Conservation (phyloP, 2,797 vertebrate species). For the Urosaurus nigricauda region DNA sequence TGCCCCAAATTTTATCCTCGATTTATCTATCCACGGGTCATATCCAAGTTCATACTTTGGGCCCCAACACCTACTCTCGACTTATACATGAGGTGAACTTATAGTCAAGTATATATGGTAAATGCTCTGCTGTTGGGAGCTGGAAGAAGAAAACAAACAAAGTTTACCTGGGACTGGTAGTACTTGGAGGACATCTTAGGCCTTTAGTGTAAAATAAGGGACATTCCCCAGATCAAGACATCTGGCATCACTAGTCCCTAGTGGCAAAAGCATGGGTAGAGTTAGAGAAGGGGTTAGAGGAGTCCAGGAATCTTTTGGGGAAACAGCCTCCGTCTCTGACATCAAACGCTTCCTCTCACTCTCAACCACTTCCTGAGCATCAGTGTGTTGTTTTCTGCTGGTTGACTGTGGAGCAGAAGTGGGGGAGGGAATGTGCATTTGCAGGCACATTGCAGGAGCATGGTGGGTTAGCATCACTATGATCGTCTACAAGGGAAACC, state of each 20-base stretch:
- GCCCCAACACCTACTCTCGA: too few species aligned
- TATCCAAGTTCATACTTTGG: too few species aligned
- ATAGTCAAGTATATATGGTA: neutral
- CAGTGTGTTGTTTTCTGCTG: slow-evolving; percentile 19
- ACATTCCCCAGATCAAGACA: neutral
- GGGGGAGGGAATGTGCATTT: neutral
- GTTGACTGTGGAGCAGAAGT: neutral
- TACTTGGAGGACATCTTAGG: neutral
- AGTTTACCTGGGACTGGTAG: too few species aligned
- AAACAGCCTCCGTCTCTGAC: slow-evolving; percentile 36
- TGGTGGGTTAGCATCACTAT: neutral
- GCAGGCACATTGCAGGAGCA: slow-evolving; percentile 19
- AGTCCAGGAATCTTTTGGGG: slow-evolving; percentile 30
- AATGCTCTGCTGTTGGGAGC: neutral
- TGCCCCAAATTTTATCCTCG: too few species aligned
- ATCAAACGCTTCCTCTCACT: slow-evolving; percentile 43
- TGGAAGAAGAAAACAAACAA: neutral
- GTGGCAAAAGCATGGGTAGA: neutral
- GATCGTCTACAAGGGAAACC: neutral
- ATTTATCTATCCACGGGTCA: too few species aligned
- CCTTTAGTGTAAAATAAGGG: slow-evolving; percentile 5
- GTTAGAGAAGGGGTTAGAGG: neutral
- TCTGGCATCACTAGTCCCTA: neutral
- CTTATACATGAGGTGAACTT: too few species aligned
- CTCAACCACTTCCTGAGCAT: slow-evolving; percentile 43